Conservation (phyloP, 2,113 vertebrate genomes). For the Perccottus glenii region DNA sequence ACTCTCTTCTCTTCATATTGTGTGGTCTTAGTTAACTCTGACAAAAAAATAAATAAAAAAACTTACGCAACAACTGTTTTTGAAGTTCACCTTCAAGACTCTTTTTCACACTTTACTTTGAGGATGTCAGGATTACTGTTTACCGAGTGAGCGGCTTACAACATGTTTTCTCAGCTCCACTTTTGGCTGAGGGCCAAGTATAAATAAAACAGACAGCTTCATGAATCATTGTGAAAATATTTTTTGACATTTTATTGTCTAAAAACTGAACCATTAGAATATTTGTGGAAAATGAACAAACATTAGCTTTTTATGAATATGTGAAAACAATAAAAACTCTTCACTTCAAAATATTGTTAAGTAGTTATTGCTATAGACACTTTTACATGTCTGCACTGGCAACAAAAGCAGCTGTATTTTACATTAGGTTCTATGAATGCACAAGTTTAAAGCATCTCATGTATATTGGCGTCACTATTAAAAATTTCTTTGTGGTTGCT, state of each 20-base stretch:
- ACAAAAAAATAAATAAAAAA: conserved; percentile 12
- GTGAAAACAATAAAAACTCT: neutral
- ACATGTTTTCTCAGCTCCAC: neutral
- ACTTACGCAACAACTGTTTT: conserved; percentile 16
- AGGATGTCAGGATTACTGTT: conserved; percentile 12
- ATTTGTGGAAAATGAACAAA: neutral
- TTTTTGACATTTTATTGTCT: conserved; percentile 10
- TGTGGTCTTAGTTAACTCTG: conserved; percentile 1
- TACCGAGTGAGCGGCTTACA: conserved; percentile 13
- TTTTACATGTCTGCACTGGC: too few relatives aligned
- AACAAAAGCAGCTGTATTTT: too few relatives aligned
- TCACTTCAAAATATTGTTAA: neutral
- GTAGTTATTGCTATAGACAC: too few relatives aligned
- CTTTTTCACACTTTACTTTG: conserved; percentile 11
- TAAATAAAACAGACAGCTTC: conserved; percentile 36
- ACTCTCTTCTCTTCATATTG: conserved; percentile 29
- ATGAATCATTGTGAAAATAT: conserved; percentile 2
- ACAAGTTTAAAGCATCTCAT: too few relatives aligned
- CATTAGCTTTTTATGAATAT: neutral
- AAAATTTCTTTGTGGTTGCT: too few relatives aligned
- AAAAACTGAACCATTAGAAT: conserved; percentile 6
- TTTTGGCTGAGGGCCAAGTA: conserved; percentile 25
- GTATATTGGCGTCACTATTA: too few relatives aligned
- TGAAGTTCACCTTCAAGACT: conserved; percentile 28
- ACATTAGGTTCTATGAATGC: too few relatives aligned